Base-by-base conservation (phyloP, 1,140 invertebrate genomes). In the Drosophila albomicans region DNA sequence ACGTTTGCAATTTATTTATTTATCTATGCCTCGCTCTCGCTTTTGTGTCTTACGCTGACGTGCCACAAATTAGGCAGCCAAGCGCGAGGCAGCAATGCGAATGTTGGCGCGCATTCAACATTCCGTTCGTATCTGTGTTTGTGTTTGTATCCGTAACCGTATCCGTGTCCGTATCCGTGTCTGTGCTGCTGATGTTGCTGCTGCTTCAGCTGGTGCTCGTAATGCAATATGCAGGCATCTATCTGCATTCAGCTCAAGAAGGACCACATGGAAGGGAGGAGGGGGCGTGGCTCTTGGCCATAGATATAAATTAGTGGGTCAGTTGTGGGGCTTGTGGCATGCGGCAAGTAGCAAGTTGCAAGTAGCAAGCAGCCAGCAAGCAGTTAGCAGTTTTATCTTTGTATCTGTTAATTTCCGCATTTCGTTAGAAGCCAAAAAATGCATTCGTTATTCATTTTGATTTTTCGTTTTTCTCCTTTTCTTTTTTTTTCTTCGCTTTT, bases 371-470 rank as follows among this genome's bases (percentile, higher is more conserved):
- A 10, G 35, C 35, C 3, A 32, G 32, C 59, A 52, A 54, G 62
- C 32, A 32, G n/a, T 43, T 43, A 67, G 48, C 32, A 15, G 48
- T 62, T 78, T 75, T 78, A 75, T 75, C 76, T 75, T 63, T 66
- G 56, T 66, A 79, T 79, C 77, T 79, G 57, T 72, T 79, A 79
- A 79, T 79, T 79, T 79, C 74, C 74, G 74, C 69, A 69, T 66
- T 72, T 72, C 62, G 69, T 58, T 65, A 72, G 59, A 32, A 49
- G 16, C 41, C 41, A 28, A 54, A 61, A 78, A 65, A 49, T 61
- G 56, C 75, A 75, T 63, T 78, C 67, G 38, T 48, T 75, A 67
- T 76, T 67, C 68, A 66, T 78, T 74, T 32, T 15, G 13, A 49
- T 62, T 48, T 45, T 45, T 15, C n/a, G 7, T 11, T 61, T 61